Evolutionary conservation across 2,113 vertebrate species (phyloP).

Genomic region (Anser cygnoides): DNA sequence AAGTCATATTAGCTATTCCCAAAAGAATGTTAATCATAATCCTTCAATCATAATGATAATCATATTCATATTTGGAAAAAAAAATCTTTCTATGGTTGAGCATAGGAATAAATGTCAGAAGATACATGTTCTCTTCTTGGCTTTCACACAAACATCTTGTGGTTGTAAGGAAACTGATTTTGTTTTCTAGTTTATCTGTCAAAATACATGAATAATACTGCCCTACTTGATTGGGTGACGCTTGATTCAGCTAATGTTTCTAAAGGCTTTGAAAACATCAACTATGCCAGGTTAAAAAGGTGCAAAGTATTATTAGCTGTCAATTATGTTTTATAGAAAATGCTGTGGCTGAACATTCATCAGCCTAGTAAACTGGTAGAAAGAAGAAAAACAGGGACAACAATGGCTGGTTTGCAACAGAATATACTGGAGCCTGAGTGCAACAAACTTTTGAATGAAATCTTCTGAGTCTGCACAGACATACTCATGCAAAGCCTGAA

Average conservation of each 20-base stretch:
- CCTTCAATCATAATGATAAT: neutral
- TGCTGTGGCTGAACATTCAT: neutral
- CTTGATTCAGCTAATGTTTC: neutral
- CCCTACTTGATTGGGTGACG: neutral
- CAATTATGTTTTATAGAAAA: neutral
- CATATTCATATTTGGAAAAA: neutral
- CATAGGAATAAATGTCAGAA: neutral
- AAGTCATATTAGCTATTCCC: neutral
- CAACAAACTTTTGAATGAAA: neutral
- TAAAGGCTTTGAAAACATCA: neutral
- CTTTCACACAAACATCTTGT: neutral
- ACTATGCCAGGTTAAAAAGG: neutral
- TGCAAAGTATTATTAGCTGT: neutral
- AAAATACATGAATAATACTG: neutral
- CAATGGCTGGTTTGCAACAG: neutral
- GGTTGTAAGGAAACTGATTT: neutral
- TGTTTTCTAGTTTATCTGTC: slow-evolving; percentile 2
- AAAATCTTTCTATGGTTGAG: neutral
- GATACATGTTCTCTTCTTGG: neutral
- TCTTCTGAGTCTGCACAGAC: neutral
- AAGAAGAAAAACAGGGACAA: neutral
- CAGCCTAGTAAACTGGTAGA: neutral
- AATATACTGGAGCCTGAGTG: neutral
- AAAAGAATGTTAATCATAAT: neutral
- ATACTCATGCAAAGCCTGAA: neutral